Evolutionary conservation across 2,113 vertebrate genomes (phyloP).

Genomic region (Promerops cafer): DNA sequence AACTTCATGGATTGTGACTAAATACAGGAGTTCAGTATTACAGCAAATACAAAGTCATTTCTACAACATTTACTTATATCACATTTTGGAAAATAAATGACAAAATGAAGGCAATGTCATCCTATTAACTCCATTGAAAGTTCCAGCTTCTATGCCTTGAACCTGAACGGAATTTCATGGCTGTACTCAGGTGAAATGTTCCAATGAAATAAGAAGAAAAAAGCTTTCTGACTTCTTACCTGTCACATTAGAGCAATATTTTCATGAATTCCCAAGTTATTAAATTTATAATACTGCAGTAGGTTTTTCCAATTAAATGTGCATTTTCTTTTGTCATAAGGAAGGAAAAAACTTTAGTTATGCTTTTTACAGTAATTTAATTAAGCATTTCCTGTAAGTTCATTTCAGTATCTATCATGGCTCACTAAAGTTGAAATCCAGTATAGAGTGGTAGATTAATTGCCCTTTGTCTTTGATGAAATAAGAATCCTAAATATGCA

Average conservation of each 20-base stretch:
- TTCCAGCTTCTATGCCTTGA: neutral
- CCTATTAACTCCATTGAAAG: neutral
- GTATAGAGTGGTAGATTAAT: conserved; percentile 80
- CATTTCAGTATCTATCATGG: conserved; percentile 78
- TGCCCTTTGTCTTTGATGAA: conserved; percentile 84
- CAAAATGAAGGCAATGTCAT: neutral
- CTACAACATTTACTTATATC: neutral
- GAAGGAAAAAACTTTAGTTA: conserved; percentile 43
- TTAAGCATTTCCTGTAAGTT: conserved; percentile 83
- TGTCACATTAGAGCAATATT: conserved; percentile 6
- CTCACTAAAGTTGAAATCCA: conserved; percentile 79
- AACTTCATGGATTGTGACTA: neutral
- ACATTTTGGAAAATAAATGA: neutral
- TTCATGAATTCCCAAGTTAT: conserved; percentile 14
- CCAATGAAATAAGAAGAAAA: neutral
- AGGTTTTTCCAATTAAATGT: conserved; percentile 60
- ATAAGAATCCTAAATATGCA: conserved; percentile 84
- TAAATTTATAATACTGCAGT: conserved; percentile 28
- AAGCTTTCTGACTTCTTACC: neutral
- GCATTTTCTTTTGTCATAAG: conserved; percentile 56
- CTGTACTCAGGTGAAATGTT: neutral
- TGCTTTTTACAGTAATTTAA: conserved; percentile 82
- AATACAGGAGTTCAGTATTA: neutral
- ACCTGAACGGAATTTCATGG: neutral
- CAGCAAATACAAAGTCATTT: neutral